phyloP scores from a whole-genome alignment of 2,113 vertebrate genomes.

The Microcebus lehilahytsara region DNA sequence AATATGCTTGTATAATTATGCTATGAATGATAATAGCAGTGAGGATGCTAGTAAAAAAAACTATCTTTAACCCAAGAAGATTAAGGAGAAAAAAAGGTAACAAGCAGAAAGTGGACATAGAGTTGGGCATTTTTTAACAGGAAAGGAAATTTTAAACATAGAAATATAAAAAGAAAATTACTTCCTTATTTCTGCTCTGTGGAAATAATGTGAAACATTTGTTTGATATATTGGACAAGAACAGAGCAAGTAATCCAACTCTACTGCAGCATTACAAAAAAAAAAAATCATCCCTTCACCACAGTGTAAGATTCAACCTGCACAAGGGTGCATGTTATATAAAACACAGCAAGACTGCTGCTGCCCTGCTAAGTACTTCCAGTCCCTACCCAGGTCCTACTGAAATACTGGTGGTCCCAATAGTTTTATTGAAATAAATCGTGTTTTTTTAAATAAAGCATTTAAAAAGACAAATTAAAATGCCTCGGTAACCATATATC shows the following conservation, averaged over 20 bases:
- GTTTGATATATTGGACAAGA: constrained; percentile 65
- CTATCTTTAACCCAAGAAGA: constrained; percentile 17
- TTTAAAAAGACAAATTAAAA: no score
- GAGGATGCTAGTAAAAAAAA: background rate
- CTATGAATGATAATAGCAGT: background rate
- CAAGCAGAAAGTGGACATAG: constrained; percentile 41
- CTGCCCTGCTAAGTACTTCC: no score
- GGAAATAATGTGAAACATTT: constrained; percentile 69
- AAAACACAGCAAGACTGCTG: no score
- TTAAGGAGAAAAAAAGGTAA: background rate
- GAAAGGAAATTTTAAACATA: constrained; percentile 66
- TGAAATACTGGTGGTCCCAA: no score
- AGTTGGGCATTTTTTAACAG: constrained; percentile 47
- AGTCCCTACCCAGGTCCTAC: no score
- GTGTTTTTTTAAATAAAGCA: no score
- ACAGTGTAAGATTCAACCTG: constrained; percentile 54
- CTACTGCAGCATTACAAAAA: constrained; percentile 57
- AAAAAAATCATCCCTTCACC: constrained; percentile 38
- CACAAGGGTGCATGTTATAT: background rate
- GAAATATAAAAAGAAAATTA: constrained; percentile 65
- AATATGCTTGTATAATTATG: constrained; percentile 32
- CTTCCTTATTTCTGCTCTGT: constrained; percentile 41
- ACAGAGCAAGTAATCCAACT: constrained; percentile 65
- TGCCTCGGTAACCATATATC: no score
- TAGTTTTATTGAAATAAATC: no score